Base-by-base conservation (phyloP, 2,888 invertebrate genomes). In the Eupithecia subfuscata region DNA sequence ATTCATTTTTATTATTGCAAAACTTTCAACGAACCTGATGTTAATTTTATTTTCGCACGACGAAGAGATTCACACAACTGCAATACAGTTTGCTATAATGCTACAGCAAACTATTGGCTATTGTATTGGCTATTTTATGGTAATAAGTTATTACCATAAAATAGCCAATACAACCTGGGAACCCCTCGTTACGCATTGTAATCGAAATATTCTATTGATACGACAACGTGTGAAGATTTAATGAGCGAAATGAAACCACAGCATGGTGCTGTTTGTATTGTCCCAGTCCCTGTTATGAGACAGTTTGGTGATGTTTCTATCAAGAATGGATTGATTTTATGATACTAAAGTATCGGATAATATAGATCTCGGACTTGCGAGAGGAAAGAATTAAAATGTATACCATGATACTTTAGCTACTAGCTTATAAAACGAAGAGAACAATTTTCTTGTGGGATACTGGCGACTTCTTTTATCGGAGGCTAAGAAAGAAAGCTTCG, bases 171-270 rank as follows among this genome's bases (percentile, higher is more conserved):
- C 45, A 37, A 48, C 70, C 65, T 73, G 70, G 22, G 70, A 73
- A 73, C 64, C 22, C 22, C 16, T 70, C 73, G 70, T 73, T 70
- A 70, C 34, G 65, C 34, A 75, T 75, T 75, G 63, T 75, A 71
- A 63, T 69, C 68, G 45, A 22, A n/a, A 43, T 25, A 64, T 64
- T 34, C 30, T 64, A 34, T 64, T 30, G 63, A 30, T 18, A 30
- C 69, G 69, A 71, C n/a, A 72, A 70, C 73, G 70, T 73, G 75
- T 60, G 67, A 67, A 22, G 70, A 70, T 70, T 70, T 80, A 82
- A 85, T 84, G 82, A 87, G 84, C 80, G 82, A 86, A 87, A 88
- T 16, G 56, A 30, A 22, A 14, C 52, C 52, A 22, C 48, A 18
- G 48, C 18, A 12, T 22, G 5, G 2, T n/a, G 52, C 11, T 30